A percentile compares a stretch with the other conserved stretches of the same genome.
Evolutionary conservation across 2,888 invertebrate genomes (phyloP).

Genomic region (Caenorhabditis auriculariae): DNA sequence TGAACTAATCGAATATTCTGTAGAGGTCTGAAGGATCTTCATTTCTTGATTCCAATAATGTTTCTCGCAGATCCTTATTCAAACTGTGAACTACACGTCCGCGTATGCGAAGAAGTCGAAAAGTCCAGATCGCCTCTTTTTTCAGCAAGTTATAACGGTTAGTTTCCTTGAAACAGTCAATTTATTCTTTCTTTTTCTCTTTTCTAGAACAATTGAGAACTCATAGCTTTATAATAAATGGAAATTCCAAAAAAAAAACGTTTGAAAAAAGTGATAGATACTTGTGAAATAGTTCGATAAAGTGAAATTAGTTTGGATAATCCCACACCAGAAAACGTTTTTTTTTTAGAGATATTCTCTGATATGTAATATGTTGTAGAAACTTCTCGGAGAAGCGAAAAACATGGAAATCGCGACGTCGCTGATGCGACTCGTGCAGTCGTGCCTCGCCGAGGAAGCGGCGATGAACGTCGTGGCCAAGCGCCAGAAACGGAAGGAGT

Average conservation of each 20-base stretch:
- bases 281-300: no score
- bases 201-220: no score
- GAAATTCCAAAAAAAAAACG: no score
- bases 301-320: no score
- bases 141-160: slow-evolving; percentile 20
- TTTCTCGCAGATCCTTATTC: slow-evolving; percentile 27
- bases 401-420: slow-evolving; percentile 11
- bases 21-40: no score
- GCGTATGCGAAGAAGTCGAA: slow-evolving; percentile 22
- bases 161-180: background rate
- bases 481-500: slow-evolving; percentile 22
- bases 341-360: no score
- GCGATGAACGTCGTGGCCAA: slow-evolving; percentile 24
- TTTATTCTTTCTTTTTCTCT: no score
- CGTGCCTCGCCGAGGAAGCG: slow-evolving; percentile 13
- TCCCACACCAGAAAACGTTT: no score
- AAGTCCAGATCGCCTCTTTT: slow-evolving; percentile 10
- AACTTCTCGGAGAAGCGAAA: slow-evolving; percentile 20
- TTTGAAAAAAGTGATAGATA: no score
- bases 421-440: slow-evolving; percentile 18
- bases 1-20: no score
- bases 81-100: slow-evolving; percentile 31
- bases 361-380: no score
- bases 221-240: no score
- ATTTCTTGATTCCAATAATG: background rate